A percentile compares a stretch with the other conserved stretches of the same genome.
These are phyloP conservation scores for Hapalemur alaotrensis DNA, from an alignment of 2,797 vertebrate species.

Conservation along the genomic window DNA sequence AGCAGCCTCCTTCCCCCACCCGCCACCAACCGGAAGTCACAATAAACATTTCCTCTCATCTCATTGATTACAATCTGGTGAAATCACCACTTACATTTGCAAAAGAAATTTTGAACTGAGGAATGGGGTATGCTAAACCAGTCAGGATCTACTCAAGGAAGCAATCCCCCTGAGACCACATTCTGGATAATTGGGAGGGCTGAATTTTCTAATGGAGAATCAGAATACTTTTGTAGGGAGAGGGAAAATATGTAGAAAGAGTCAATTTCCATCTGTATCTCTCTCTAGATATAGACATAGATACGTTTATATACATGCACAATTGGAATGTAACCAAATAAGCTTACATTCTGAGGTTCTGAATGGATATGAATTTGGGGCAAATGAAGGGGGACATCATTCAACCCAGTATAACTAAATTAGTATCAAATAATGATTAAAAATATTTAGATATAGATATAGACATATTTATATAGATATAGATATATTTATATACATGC, in stretches of 20 bases:
- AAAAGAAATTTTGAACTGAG: background rate
- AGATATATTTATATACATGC: background rate
- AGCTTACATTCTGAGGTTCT: background rate
- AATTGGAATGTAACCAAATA: background rate
- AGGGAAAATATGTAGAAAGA: background rate
- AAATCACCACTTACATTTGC: background rate
- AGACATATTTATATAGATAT: no score
- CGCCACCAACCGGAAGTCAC: background rate
- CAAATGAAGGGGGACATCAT: background rate
- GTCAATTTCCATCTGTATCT: background rate
- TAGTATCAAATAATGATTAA: background rate
- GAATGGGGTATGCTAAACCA: background rate
- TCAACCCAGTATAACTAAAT: background rate
- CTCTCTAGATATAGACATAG: background rate
- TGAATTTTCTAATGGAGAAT: background rate
- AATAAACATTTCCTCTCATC: background rate
- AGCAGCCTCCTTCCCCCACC: background rate
- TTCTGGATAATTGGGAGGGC: background rate
- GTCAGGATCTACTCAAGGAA: background rate
- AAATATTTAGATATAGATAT: background rate
- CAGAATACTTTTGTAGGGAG: background rate
- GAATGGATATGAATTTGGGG: background rate
- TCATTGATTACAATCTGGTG: background rate
- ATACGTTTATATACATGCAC: background rate
- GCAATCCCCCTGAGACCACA: background rate